A percentile compares a stretch with the other conserved stretches of the same genome.
phyloP scores from a whole-genome alignment of 2,888 invertebrate genomes.

The Polylopha cassiicola region DNA sequence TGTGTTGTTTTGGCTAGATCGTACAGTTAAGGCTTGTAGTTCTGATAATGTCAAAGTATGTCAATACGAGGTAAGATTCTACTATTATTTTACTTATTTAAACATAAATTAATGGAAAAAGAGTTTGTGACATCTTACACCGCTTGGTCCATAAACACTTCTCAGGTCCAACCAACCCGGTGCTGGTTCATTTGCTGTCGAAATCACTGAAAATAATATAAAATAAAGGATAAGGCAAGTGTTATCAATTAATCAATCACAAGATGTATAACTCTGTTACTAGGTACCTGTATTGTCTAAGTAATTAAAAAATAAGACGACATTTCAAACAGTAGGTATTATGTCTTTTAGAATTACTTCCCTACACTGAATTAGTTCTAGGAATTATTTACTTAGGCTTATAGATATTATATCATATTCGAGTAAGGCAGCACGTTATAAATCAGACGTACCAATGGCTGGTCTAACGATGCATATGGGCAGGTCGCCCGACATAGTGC shows the following conservation, averaged over 20 bases:
- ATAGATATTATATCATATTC: no score
- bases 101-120: no score
- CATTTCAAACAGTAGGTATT: neutral
- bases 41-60: no score
- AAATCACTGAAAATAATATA: conserved; percentile 24
- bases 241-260: neutral
- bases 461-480: conserved; percentile 84
- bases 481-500: conserved; percentile 69
- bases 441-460: conserved; percentile 79
- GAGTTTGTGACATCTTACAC: no score
- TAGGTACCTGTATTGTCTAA: neutral
- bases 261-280: conserved; percentile 3
- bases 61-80: no score
- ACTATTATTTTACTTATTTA: no score
- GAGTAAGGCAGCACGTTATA: no score
- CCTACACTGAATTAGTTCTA: no score
- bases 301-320: neutral
- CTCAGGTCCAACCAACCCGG: conserved; percentile 27
- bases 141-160: conserved; percentile 26
- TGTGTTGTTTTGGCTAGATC: no score
- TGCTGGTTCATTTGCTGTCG: conserved; percentile 19
- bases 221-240: neutral
- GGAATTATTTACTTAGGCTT: no score
- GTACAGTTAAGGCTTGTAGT: no score
- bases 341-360: conserved; percentile 18